Conservation (phyloP, 1,140 invertebrate species). For the Carposina sasakii region DNA sequence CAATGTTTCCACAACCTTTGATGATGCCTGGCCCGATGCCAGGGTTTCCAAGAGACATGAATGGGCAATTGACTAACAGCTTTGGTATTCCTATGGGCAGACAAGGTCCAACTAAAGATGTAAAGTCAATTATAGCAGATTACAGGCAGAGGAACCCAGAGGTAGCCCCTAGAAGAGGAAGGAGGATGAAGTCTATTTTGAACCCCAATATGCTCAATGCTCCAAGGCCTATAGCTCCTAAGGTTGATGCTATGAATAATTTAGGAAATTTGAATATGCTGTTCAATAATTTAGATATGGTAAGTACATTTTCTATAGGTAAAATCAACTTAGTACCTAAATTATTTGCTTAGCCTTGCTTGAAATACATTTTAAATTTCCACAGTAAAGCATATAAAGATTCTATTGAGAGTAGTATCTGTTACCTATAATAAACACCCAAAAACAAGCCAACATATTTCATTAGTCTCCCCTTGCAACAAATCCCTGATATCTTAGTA, state of each 20-base stretch:
- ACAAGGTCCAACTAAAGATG: conserved; percentile 84
- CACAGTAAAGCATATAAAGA: no score
- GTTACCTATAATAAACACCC: no score
- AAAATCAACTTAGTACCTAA: no score
- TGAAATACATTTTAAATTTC: no score
- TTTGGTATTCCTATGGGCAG: conserved; percentile 72
- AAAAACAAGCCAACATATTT: no score
- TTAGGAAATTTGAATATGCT: conserved; percentile 52
- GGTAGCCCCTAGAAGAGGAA: conserved; percentile 77
- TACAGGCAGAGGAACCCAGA: conserved; percentile 84
- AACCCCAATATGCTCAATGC: conserved; percentile 62
- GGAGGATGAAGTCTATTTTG: conserved; percentile 72
- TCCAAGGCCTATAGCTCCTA: conserved; percentile 55
- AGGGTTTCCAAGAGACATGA: conserved; percentile 67
- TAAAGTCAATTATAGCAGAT: conserved; percentile 87
- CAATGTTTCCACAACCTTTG: conserved; percentile 55
- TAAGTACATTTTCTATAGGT: no score
- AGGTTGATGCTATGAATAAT: conserved; percentile 46
- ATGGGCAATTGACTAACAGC: conserved; percentile 56
- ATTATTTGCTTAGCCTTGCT: no score
- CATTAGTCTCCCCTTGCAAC: no score
- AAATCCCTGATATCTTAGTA: no score
- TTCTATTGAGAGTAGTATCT: no score
- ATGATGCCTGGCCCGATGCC: conserved; percentile 59
- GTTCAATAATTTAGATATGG: conserved; percentile 66